Percentiles rank a stretch among this genome's conserved stretches.
These are phyloP conservation scores for Brachionus asplanchnoidis DNA, from an alignment of 1,140 invertebrate species.

Conservation along the genomic window DNA sequence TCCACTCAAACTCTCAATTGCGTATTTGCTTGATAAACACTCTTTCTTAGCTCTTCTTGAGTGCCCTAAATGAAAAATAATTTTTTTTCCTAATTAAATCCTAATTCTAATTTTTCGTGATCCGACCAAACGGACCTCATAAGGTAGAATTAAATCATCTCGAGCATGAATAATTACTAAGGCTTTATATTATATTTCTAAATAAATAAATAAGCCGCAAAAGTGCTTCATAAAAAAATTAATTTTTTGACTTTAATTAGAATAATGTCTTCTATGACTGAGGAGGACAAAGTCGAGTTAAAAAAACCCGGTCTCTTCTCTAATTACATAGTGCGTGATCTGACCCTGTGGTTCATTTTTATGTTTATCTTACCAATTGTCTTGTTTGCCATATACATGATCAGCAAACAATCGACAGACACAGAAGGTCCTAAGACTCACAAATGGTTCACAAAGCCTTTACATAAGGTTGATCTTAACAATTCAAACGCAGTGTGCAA, in stretches of 20 bases:
- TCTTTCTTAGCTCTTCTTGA: neutral
- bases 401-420: neutral
- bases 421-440: neutral
- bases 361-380: slow-evolving; percentile 15
- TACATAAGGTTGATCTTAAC: neutral
- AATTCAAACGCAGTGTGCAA: neutral
- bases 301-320: neutral
- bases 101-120: neutral
- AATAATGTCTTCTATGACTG: neutral
- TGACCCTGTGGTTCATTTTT: slow-evolving; percentile 27
- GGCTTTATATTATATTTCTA: neutral
- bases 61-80: neutral
- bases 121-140: neutral
- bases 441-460: neutral
- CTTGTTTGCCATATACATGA: neutral
- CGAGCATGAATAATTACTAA: neutral
- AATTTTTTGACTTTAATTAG: neutral
- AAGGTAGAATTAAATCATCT: neutral
- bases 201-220: neutral
- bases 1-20: slow-evolving; percentile 8
- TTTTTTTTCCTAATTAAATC: neutral
- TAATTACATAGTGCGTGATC: slow-evolving; percentile 27
- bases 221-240: neutral
- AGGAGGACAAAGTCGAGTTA: neutral
- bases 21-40: slow-evolving; percentile 16